Base-by-base conservation (phyloP, 2,113 vertebrate species). In the Pandion haliaetus region DNA sequence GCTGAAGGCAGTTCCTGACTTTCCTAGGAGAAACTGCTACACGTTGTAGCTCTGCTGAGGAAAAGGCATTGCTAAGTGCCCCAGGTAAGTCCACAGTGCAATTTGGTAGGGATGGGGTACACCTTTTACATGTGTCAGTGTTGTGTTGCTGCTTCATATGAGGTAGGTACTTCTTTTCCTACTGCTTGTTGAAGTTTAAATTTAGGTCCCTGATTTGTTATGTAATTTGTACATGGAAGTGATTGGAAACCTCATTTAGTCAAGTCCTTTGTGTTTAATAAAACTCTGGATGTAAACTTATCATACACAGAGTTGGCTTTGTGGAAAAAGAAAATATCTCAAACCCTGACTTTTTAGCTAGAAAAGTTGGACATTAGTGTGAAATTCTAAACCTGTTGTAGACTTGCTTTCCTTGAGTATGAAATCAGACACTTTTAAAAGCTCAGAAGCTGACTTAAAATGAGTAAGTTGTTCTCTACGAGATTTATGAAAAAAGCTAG, bases 111-210 rank as follows among this genome's bases (percentile, higher is more conserved):
- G 10, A 2, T 8, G 12, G 6, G 28, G 4, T 8, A 4, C 0
- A 1, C 8, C 3, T 55, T 45, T 11, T 13, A 5, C 6, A 1
- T 2, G 1, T 1, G 9, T 5, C 10, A 34, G 19, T 2, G 8
- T 4, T 12, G 24, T 17, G 38, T 28, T 67, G 18, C 9, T 31
- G 3, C 4, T 50, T 38, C 0, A 0, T 9, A 1, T 2, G 14
- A 14, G 3, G 13, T 2, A 5, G 10, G 8, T 14, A 1, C 3
- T 47, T 14, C 1, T 2, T 47, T 44, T 20, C 8, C 10, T n/a
- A 1, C 1, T 29, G 13, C 12, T 32, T 29, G 5, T 8, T 54
- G 23, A 40, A 18, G 10, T 31, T 40, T 31, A 24, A 45, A 40
- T 16, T 24, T 13, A 29, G 9, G 6, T 9, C 5, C 82, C 10